These are phyloP conservation scores for Caenorhabditis briggsae DNA, from an alignment of 1,140 invertebrate genomes.

Conservation along the genomic window DNA sequence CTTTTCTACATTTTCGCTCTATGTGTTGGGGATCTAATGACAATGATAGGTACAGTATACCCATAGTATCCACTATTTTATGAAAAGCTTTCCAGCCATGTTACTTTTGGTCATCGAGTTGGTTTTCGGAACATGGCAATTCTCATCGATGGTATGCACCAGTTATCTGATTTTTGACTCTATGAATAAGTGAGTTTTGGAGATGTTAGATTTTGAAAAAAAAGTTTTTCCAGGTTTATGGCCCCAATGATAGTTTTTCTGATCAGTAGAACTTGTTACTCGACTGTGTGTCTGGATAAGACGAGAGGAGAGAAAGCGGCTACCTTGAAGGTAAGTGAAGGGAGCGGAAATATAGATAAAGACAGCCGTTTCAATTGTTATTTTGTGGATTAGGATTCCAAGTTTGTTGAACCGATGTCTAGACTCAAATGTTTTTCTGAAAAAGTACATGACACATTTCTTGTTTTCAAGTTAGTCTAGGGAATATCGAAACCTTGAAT, in stretches of 20 bases:
- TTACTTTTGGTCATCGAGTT: conserved; percentile 74
- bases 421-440: too few species aligned
- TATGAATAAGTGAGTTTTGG: conserved; percentile 73
- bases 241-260: conserved; percentile 75
- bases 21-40: conserved; percentile 75
- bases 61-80: conserved; percentile 5
- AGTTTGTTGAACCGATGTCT: too few species aligned
- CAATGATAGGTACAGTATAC: conserved; percentile 73
- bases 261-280: conserved; percentile 75
- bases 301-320: conserved; percentile 72
- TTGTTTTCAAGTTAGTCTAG: too few species aligned
- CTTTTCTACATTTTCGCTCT: conserved; percentile 76
- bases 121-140: conserved; percentile 73
- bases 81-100: conserved; percentile 70
- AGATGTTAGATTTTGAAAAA: conserved; percentile 10
- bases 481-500: too few species aligned
- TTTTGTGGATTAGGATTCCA: too few species aligned
- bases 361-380: too few species aligned
- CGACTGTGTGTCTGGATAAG: conserved; percentile 76
- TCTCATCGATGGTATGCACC: conserved; percentile 69
- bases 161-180: conserved; percentile 76
- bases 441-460: too few species aligned
- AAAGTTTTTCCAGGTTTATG: conserved; percentile 64
- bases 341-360: too few species aligned
- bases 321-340: conserved; percentile 72